Evolutionary conservation across 2,888 invertebrate species (phyloP), one percentile per base, ranked within the genome.

Genomic region (Diogma glabrata): DNA sequence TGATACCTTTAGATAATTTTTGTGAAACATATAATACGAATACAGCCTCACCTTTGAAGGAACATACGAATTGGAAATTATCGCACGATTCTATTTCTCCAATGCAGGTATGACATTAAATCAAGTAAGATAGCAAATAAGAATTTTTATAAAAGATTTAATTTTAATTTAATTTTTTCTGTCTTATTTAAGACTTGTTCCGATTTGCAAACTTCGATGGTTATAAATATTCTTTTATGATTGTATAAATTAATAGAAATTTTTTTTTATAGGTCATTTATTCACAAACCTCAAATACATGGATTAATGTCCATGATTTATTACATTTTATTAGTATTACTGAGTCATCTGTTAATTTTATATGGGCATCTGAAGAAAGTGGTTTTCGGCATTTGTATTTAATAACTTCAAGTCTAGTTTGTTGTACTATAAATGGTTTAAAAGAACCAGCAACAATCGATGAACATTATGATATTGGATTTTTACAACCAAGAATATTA

Each of bases 301-400:
- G 95, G 95, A 82, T 95, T 53, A 94, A 95, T 70, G 87, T 94
- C 2, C 90, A 94, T 67, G 93, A 95, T 66, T 76, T 93, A 54
- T 72, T 95, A 0, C 77, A 90, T 66, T 93, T 94, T 69, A 73
- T 93, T 55, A 75, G 78, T 54, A 61, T 67, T 1, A 62, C 64
- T 5, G 66, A 71, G 2, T 60, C 64, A 3, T 65, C 65, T 45
- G 66, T 82, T 14, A 73, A 73, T 55, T 93, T 94, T 68, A 76
- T 96, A 47, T 95, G 93, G 92, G 90, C 90, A 1, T 90, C 88
- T 36, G 95, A 96, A 70, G 88, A 91, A 65, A 84, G 85, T 0
- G 93, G 93, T 0, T 92, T 79, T 64, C 74, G 93, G 50, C 96
- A 96, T 66, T 74, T 96, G 53, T 93, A 93, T 66, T 72, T 86